phyloP scores from a whole-genome alignment of 2,888 invertebrate genomes.

The Agrotis puta region DNA sequence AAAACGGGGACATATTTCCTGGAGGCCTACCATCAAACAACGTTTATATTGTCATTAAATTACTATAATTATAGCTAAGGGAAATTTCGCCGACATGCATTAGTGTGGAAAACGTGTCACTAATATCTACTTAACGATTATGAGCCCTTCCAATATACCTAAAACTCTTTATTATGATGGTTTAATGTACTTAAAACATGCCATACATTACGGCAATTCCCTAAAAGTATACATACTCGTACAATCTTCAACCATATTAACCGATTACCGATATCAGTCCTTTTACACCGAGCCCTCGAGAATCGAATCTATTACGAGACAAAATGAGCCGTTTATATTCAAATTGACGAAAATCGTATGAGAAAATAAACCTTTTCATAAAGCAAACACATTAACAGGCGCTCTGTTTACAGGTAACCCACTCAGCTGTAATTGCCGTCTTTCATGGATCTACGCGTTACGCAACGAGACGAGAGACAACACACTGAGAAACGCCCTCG shows the following conservation, averaged over 20 bases:
- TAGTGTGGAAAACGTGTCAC: slow-evolving; percentile 5
- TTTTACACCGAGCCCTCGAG: slow-evolving; percentile 16
- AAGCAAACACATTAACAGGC: slow-evolving; percentile 58
- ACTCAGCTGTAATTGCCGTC: slow-evolving; percentile 95
- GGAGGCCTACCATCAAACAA: not conserved
- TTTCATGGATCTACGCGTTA: slow-evolving; percentile 95
- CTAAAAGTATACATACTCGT: not conserved
- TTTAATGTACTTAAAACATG: slow-evolving; percentile 29
- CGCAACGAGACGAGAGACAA: slow-evolving; percentile 94
- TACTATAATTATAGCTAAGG: slow-evolving; percentile 27
- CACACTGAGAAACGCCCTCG: slow-evolving; percentile 92
- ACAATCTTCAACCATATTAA: slow-evolving; percentile 26
- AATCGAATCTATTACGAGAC: slow-evolving; percentile 33
- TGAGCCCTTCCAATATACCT: slow-evolving; percentile 33
- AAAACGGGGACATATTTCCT: not conserved
- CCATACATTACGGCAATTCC: slow-evolving; percentile 9
- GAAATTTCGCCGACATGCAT: slow-evolving; percentile 30
- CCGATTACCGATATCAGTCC: slow-evolving; percentile 17
- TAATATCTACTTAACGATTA: slow-evolving; percentile 28
- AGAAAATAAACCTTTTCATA: slow-evolving; percentile 35
- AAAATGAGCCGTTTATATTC: slow-evolving; percentile 43
- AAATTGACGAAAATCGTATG: slow-evolving; percentile 29
- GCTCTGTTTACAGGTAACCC: slow-evolving; percentile 93
- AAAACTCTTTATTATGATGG: slow-evolving; percentile 2
- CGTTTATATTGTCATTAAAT: slow-evolving; percentile 6